A percentile compares a stretch with the other conserved stretches of the same genome.
phyloP scores from a whole-genome alignment of 2,113 vertebrate genomes.

The Melanotaenia duboulayi region DNA sequence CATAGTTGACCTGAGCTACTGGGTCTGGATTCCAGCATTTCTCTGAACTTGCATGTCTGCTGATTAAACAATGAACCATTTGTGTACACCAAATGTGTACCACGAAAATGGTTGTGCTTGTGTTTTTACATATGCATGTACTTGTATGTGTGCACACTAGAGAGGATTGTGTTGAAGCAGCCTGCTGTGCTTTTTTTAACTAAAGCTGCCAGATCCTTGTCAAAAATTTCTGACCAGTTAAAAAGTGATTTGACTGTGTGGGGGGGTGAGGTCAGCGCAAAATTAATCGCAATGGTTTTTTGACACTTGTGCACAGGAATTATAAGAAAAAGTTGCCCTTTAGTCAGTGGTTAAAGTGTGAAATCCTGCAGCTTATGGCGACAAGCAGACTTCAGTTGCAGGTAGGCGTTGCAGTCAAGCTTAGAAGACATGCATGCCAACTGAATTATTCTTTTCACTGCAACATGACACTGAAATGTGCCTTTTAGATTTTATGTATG shows the following conservation, averaged over 20 bases:
- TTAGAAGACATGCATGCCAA: slow-evolving; percentile 47
- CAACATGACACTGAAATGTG: slow-evolving; percentile 53
- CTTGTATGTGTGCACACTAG: background rate
- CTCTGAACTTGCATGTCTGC: background rate
- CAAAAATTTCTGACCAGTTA: slow-evolving; percentile 53
- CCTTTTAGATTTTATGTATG: slow-evolving; percentile 49
- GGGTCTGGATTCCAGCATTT: slow-evolving; percentile 5
- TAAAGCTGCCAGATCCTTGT: slow-evolving; percentile 41
- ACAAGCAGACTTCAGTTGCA: slow-evolving; percentile 62
- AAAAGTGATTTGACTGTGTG: slow-evolving; percentile 42
- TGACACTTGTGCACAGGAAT: slow-evolving; percentile 62
- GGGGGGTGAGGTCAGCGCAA: background rate
- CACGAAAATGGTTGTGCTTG: background rate
- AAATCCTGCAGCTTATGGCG: slow-evolving; percentile 61
- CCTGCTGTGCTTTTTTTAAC: slow-evolving; percentile 1
- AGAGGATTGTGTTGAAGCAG: background rate
- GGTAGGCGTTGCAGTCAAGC: slow-evolving; percentile 67
- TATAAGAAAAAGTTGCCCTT: slow-evolving; percentile 71
- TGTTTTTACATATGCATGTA: slow-evolving; percentile 22
- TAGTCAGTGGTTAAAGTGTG: slow-evolving; percentile 73
- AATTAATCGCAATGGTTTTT: slow-evolving; percentile 70
- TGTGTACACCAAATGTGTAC: background rate
- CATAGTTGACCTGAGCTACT: slow-evolving; percentile 2
- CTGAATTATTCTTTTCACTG: slow-evolving; percentile 58
- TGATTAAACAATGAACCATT: slow-evolving; percentile 4